phyloP scores from a whole-genome alignment of 1,140 invertebrate genomes.

The Calephelis virginiensis region DNA sequence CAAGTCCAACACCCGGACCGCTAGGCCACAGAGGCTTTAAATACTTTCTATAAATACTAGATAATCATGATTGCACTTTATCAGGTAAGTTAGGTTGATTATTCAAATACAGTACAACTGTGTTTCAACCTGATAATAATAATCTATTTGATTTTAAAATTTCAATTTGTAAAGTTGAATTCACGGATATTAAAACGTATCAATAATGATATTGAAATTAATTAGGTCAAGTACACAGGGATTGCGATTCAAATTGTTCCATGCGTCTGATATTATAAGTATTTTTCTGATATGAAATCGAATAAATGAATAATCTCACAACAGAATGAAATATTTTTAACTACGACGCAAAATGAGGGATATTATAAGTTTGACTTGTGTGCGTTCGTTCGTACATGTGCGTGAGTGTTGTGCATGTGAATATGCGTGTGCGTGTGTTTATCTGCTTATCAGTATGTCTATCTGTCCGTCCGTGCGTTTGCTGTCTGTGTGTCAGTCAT shows the following conservation, averaged over 20 bases:
- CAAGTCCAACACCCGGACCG: too few relatives aligned
- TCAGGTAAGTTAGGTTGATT: too few relatives aligned
- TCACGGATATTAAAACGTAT: slow-evolving; percentile 3
- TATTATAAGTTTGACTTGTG: background rate
- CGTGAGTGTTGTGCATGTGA: too few relatives aligned
- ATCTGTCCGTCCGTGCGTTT: too few relatives aligned
- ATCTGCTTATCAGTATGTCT: too few relatives aligned
- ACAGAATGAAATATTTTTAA: background rate
- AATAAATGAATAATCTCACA: slow-evolving; percentile 1
- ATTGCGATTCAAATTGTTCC: background rate
- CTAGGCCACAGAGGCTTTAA: too few relatives aligned
- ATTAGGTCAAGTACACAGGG: slow-evolving; percentile 5
- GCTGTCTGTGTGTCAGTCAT: too few relatives aligned
- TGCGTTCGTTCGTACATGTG: too few relatives aligned
- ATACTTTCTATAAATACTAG: too few relatives aligned
- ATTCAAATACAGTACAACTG: too few relatives aligned
- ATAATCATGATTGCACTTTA: too few relatives aligned
- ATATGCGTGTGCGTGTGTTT: too few relatives aligned
- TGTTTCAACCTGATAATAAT: background rate
- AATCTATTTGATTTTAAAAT: background rate
- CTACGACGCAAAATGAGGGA: background rate
- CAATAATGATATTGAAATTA: slow-evolving; percentile 4
- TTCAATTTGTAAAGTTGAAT: background rate
- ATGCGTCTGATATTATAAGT: background rate
- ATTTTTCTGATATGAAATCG: slow-evolving; percentile 4